phyloP scores from a whole-genome alignment of 2,797 vertebrate species.

The Nyctibius grandis region DNA sequence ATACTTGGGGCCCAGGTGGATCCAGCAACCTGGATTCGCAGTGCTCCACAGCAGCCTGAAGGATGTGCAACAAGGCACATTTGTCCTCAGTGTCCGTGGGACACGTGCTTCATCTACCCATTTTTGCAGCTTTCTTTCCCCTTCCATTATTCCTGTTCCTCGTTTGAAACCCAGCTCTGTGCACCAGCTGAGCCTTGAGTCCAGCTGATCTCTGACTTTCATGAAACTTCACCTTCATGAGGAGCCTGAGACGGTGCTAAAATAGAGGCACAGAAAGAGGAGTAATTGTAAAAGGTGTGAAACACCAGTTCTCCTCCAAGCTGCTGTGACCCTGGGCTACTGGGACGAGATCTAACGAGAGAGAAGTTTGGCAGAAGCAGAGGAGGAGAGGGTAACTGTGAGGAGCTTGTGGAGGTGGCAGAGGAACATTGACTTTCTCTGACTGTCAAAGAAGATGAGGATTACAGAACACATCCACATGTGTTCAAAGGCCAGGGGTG shows the following conservation, averaged over 20 bases:
- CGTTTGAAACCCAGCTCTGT: rapidly evolving
- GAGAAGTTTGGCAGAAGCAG: background rate
- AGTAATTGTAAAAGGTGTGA: background rate
- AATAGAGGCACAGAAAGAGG: background rate
- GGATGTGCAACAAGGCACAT: background rate
- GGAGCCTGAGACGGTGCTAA: background rate
- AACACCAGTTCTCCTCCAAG: background rate
- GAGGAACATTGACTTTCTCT: background rate
- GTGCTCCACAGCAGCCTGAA: background rate
- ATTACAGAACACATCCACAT: background rate
- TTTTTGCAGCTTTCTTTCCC: background rate
- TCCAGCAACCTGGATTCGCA: background rate
- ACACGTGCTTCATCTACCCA: background rate
- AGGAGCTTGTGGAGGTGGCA: background rate
- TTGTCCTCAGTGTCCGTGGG: background rate
- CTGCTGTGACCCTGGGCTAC: background rate
- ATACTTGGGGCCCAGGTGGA: background rate
- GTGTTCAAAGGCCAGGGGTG: background rate
- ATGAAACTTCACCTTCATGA: background rate
- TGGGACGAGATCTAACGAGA: background rate
- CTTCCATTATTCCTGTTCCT: background rate
- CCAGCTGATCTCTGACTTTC: background rate
- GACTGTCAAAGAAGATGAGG: background rate
- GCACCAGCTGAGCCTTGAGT: background rate
- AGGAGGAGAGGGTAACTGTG: background rate